Conservation (phyloP, 2,888 invertebrate species). For the Parapristionchus giblindavisi region DNA sequence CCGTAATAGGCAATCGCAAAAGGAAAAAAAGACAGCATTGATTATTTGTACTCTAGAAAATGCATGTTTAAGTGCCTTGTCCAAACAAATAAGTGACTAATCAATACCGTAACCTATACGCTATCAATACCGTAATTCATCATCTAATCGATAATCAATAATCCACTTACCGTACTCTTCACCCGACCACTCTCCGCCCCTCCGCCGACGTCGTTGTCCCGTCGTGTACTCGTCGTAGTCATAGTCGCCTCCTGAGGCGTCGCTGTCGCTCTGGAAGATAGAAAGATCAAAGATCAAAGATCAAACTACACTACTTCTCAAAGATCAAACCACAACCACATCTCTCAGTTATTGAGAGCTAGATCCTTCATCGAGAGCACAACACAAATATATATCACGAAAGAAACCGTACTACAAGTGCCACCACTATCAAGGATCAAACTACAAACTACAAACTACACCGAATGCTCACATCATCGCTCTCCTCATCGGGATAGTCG, state of each 20-base stretch:
- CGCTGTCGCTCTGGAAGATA: slow-evolving; percentile 7
- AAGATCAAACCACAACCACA: too few species aligned
- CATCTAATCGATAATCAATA: neutral
- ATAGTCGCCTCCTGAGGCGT: neutral
- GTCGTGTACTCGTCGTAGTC: slow-evolving; percentile 16
- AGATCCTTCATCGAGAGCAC: too few species aligned
- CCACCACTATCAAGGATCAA: neutral
- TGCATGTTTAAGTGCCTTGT: too few species aligned
- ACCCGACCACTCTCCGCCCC: neutral
- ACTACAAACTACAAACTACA: neutral
- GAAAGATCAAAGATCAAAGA: neutral
- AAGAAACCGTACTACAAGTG: neutral
- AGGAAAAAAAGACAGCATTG: too few species aligned
- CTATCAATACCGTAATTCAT: neutral
- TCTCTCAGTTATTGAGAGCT: too few species aligned
- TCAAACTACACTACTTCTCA: too few species aligned
- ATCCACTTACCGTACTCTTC: slow-evolving; percentile 33
- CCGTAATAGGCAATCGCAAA: too few species aligned
- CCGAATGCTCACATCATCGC: slow-evolving; percentile 33
- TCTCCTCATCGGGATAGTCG: slow-evolving; percentile 68
- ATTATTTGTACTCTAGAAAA: too few species aligned
- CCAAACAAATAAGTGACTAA: too few species aligned
- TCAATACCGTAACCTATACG: too few species aligned
- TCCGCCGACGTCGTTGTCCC: neutral
- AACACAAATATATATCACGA: too few species aligned